Evolutionary conservation across 2,797 vertebrate genomes (phyloP).

Genomic region (Microctenopoma lineatum): DNA sequence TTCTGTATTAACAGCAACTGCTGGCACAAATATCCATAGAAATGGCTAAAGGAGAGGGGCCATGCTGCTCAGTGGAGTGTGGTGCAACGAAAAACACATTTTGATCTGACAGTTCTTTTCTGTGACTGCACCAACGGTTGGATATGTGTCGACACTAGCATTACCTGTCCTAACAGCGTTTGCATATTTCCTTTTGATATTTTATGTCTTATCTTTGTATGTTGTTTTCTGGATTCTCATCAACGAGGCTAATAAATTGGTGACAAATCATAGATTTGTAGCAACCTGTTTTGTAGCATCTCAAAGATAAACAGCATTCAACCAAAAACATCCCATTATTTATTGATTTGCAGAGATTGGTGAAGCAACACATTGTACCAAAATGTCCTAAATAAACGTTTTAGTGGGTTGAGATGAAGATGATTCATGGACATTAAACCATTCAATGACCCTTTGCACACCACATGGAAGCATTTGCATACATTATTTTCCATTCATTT

Average conservation of each 20-base stretch:
- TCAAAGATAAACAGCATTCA: neutral
- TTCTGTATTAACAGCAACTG: neutral
- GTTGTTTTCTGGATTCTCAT: neutral
- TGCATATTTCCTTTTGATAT: neutral
- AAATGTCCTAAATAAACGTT: neutral
- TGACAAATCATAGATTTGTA: neutral
- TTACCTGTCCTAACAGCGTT: neutral
- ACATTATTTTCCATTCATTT: neutral
- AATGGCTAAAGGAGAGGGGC: conserved; percentile 3
- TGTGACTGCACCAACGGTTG: neutral
- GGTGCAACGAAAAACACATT: neutral
- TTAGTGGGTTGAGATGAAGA: neutral
- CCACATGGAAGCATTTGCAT: conserved; percentile 1
- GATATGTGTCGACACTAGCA: neutral
- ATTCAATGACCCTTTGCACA: neutral
- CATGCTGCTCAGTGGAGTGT: conserved; percentile 5
- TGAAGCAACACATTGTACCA: neutral
- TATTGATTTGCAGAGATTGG: neutral
- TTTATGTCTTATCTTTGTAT: neutral
- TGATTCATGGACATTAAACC: conserved; percentile 16
- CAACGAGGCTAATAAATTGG: neutral
- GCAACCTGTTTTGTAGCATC: neutral
- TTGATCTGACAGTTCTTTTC: conserved; percentile 1
- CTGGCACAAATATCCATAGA: conserved; percentile 8
- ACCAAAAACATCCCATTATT: neutral